A percentile compares a stretch with the other conserved stretches of the same genome.
Conservation (phyloP, 37 sponge, comb jelly and placozoan species). For the Hormiphora californensis region DNA sequence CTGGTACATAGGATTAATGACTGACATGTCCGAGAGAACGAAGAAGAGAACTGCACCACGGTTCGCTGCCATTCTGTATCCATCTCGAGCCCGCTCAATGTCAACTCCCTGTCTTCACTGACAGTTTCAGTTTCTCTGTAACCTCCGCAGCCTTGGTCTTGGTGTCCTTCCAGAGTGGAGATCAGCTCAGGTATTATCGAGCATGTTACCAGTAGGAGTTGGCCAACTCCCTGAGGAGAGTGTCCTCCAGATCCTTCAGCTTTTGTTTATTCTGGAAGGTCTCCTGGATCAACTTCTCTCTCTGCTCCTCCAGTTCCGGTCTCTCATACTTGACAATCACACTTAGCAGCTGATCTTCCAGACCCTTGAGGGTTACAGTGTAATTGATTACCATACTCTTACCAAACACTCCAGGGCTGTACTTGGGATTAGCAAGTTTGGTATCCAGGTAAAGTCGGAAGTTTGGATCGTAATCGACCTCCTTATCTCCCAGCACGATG, state of each 20-base stretch:
- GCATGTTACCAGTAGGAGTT: constrained; percentile 96
- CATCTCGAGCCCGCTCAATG: constrained; percentile 85
- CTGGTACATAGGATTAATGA: constrained; percentile 98
- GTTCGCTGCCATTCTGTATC: constrained; percentile 89
- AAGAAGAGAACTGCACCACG: constrained; percentile 98
- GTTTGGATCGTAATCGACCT: constrained; percentile 96
- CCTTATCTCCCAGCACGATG: constrained; percentile 94
- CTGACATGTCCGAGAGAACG: constrained; percentile 93
- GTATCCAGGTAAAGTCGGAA: constrained; percentile 97
- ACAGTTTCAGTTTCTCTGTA: constrained; percentile 77
- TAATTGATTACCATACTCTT: constrained; percentile 98
- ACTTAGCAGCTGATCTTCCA: constrained; percentile 98
- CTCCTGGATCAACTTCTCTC: constrained; percentile 88
- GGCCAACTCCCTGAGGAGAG: constrained; percentile 91
- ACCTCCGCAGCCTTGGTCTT: constrained; percentile 97
- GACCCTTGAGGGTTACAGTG: constrained; percentile 93
- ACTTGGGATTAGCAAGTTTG: constrained; percentile 96
- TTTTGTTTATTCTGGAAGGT: constrained; percentile 90
- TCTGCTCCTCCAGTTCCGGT: constrained; percentile 86
- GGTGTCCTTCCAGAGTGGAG: constrained; percentile 91
- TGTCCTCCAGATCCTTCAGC: constrained; percentile 97
- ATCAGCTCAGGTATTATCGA: constrained; percentile 97
- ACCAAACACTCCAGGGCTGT: constrained; percentile 96
- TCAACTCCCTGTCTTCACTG: constrained; percentile 79
- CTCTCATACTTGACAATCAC: constrained; percentile 95